Evolutionary conservation across 1,140 invertebrate species (phyloP), one percentile per base, ranked within the genome.

Genomic region (Trichoplusia ni): DNA sequence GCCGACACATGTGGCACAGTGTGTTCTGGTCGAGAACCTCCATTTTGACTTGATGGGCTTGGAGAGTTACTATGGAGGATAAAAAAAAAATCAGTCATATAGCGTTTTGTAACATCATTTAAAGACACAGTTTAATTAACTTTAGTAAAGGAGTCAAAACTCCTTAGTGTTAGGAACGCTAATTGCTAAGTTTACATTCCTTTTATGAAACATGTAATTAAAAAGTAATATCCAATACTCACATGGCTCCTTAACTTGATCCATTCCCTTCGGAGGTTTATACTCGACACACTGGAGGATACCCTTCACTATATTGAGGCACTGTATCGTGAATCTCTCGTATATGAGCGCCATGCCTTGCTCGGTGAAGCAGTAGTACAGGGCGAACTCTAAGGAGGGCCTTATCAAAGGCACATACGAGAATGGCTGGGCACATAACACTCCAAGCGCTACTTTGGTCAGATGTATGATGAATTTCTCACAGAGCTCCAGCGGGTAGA

Each of bases 261-360:
- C 93, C 18, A 88, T 79, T 67, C 84, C 76, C 86, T 95, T 95
- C 0, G 92, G 90, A 42, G 92, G 85, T 75, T 93, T 95, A 81
- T 95, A 97, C 78, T 95, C 94, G 5, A 92, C 90, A 86, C 95
- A 95, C 49, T 95, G 84, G 67, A 98, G 90, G 64, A 98, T 95
- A 0, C 92, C 93, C 86, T 97, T 98, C 21, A 98, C 94, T 56
- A 98, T 91, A 90, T 98, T 98, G 59, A 99, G 93, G 72, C 95
- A 96, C 64, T 97, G 96, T 67, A 99, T 97, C 33, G 94, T 94
- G 82, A 98, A 97, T 79, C 94, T 91, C 81, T 97, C 96, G 90
- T 97, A 98, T 18, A 95, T 85, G 23, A 95, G 92, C 70, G 92
- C 89, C 88, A 95, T 93, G 29, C 95, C 95, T 53, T 92, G 90